These are phyloP conservation scores for Smithornis capensis DNA, from an alignment of 2,113 vertebrate species.

Conservation along the genomic window DNA sequence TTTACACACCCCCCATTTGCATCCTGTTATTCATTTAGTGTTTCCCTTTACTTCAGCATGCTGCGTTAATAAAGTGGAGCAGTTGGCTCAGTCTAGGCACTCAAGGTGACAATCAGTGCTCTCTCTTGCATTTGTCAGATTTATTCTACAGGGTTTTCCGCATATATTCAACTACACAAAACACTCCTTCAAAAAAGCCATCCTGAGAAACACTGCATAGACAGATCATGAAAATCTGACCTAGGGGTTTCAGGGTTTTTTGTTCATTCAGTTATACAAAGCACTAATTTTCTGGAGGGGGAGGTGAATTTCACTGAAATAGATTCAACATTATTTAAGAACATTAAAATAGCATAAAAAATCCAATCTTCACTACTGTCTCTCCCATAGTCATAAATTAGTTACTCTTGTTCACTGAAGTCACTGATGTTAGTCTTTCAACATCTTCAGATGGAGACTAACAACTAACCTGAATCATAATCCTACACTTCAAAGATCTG, in stretches of 20 bases:
- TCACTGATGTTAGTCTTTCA: not conserved
- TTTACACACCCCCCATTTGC: constrained; percentile 80
- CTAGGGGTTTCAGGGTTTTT: not conserved
- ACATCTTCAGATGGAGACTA: not conserved
- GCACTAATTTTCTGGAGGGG: not conserved
- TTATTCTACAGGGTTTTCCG: not conserved
- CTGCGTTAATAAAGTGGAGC: constrained; percentile 44
- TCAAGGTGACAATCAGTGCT: not conserved
- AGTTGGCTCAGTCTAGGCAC: not conserved
- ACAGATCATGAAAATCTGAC: not conserved
- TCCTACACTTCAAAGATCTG: not conserved
- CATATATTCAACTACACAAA: not conserved
- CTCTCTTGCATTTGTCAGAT: not conserved
- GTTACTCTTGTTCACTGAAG: not conserved
- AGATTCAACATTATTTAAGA: not conserved
- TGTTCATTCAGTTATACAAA: not conserved
- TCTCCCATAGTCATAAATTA: not conserved
- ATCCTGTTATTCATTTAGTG: constrained; percentile 86
- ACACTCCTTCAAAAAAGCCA: not conserved
- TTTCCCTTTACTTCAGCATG: constrained; percentile 71
- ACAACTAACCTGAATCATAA: not conserved
- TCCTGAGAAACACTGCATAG: not conserved
- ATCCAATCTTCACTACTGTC: not conserved
- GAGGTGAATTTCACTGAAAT: not conserved
- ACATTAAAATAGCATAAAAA: not conserved